Evolutionary conservation across 2,797 vertebrate species (phyloP).

Genomic region (Sebastes reedi): DNA sequence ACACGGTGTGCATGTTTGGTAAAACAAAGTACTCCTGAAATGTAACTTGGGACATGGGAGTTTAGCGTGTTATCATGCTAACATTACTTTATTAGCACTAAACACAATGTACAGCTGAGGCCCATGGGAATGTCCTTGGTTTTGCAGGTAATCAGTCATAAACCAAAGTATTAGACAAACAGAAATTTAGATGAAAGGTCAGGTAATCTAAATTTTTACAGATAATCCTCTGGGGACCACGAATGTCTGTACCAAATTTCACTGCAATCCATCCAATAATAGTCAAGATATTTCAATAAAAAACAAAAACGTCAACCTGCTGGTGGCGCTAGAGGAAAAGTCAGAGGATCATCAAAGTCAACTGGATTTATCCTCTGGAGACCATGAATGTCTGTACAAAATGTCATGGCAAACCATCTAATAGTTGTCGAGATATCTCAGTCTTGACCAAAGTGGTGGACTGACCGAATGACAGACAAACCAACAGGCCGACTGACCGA

Average conservation of each 20-base stretch:
- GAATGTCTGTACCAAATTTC: too few relatives aligned
- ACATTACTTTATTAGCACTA: background rate
- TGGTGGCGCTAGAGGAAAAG: too few relatives aligned
- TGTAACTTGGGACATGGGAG: background rate
- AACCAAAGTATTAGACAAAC: background rate
- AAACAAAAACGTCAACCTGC: too few relatives aligned
- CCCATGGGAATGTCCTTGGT: background rate
- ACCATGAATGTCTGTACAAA: background rate
- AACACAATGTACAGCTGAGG: background rate
- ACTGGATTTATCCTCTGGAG: too few relatives aligned
- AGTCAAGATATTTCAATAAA: too few relatives aligned
- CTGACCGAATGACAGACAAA: background rate
- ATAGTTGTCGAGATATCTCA: background rate
- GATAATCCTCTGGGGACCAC: background rate
- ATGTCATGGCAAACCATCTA: background rate
- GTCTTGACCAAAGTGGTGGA: background rate
- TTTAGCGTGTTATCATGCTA: background rate
- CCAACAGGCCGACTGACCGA: background rate
- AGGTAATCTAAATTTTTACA: background rate
- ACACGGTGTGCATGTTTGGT: background rate
- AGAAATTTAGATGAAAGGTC: background rate
- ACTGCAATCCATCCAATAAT: rapidly evolving
- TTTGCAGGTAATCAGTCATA: background rate
- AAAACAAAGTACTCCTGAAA: background rate
- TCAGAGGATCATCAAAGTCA: rapidly evolving